Percentiles rank a stretch among this genome's conserved stretches.
Evolutionary conservation across 1,140 invertebrate species (phyloP).

Genomic region (Plectus sambesii): DNA sequence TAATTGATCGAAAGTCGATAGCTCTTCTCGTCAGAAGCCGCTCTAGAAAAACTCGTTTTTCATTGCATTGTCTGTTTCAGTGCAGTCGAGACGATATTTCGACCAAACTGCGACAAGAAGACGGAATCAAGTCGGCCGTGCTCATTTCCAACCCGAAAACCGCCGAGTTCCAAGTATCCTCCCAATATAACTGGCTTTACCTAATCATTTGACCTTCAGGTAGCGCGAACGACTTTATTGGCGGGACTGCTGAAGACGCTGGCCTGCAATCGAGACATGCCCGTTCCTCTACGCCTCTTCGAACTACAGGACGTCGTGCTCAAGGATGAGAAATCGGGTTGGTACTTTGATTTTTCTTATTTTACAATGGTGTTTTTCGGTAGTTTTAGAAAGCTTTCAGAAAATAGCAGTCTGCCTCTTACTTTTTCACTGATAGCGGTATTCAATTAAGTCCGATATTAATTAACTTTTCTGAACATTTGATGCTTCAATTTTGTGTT

Average conservation of each 20-base stretch:
- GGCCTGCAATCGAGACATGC: conserved; percentile 83
- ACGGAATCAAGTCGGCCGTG: conserved; percentile 57
- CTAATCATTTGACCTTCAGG: conserved; percentile 47
- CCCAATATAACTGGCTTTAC: conserved; percentile 2
- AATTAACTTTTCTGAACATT: too few relatives aligned
- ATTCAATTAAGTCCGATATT: too few relatives aligned
- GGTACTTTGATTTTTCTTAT: neutral
- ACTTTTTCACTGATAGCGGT: too few relatives aligned
- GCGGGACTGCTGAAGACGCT: conserved; percentile 87
- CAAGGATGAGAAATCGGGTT: conserved; percentile 53
- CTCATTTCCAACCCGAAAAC: conserved; percentile 95
- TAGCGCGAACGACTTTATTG: conserved; percentile 72
- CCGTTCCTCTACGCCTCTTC: conserved; percentile 85
- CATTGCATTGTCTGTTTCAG: conserved; percentile 48
- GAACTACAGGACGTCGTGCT: conserved; percentile 91
- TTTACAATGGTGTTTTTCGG: neutral
- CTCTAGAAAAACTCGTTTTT: too few relatives aligned
- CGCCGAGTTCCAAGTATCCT: conserved; percentile 75
- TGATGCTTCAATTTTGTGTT: too few relatives aligned
- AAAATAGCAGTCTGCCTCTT: too few relatives aligned
- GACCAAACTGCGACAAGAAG: conserved; percentile 62
- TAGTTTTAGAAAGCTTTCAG: neutral
- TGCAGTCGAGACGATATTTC: conserved; percentile 83
- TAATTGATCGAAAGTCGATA: too few relatives aligned
- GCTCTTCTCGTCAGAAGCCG: too few relatives aligned